Evolutionary conservation across 2,113 vertebrate genomes (phyloP).

Genomic region (Gallinago jamesoni): DNA sequence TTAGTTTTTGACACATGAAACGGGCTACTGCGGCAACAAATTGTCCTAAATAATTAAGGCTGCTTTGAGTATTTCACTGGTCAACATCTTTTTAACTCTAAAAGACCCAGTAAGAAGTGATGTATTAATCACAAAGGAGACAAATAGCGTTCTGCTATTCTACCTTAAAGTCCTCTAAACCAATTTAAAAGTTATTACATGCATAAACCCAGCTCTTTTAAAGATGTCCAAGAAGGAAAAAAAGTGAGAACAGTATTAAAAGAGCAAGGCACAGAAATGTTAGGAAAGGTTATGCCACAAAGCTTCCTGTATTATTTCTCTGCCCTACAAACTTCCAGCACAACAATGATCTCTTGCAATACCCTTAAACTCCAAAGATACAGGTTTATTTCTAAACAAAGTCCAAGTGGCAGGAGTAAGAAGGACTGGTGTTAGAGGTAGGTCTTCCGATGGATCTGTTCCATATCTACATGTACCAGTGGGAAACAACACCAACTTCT

Average conservation of each 20-base stretch:
- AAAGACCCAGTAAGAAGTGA: neutral
- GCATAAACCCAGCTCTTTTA: neutral
- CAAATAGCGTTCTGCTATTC: neutral
- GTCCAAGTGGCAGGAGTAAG: neutral
- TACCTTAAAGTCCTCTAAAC: neutral
- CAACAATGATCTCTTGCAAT: neutral
- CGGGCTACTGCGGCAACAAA: neutral
- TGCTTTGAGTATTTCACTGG: neutral
- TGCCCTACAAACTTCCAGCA: neutral
- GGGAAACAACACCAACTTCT: neutral
- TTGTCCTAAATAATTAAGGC: neutral
- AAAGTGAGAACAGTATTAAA: neutral
- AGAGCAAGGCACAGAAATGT: neutral
- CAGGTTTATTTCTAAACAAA: neutral
- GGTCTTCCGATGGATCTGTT: neutral
- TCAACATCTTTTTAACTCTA: neutral
- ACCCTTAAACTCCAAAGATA: neutral
- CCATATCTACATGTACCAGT: neutral
- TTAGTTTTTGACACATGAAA: neutral
- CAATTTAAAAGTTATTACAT: neutral
- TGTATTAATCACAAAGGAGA: neutral
- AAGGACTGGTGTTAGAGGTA: neutral
- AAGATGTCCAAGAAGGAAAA: neutral
- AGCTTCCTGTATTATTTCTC: neutral
- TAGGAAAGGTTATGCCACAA: neutral